phyloP scores from a whole-genome alignment of 2,888 invertebrate species.

The Megalurothrips usitatus region DNA sequence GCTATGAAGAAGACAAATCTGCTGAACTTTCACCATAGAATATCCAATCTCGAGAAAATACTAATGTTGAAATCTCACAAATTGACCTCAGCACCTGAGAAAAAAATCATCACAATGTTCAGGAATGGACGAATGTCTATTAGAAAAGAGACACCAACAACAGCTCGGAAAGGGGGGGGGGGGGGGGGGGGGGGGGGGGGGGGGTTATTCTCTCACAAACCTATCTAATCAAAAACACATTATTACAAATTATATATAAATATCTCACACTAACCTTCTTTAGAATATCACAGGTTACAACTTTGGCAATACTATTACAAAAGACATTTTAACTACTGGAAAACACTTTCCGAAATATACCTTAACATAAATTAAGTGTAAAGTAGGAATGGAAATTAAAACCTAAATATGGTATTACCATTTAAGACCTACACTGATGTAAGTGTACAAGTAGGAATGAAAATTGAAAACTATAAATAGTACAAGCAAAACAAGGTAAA shows the following conservation, averaged over 20 bases:
- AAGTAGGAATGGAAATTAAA: neutral
- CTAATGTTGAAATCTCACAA: neutral
- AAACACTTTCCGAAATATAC: neutral
- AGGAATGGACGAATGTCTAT: neutral
- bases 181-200: no score
- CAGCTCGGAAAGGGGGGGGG: neutral
- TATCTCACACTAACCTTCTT: neutral
- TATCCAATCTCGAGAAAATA: neutral
- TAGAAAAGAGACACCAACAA: neutral
- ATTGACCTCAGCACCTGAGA: neutral
- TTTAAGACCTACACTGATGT: neutral
- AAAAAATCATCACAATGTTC: neutral
- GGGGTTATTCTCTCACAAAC: no score
- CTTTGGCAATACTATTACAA: neutral
- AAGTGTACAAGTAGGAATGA: neutral
- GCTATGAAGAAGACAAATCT: no score
- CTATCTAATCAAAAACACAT: no score
- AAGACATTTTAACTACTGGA: neutral
- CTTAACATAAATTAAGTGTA: neutral
- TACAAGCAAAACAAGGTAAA: neutral
- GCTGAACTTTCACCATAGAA: no score
- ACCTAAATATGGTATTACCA: neutral
- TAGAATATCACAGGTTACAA: constrained; percentile 18
- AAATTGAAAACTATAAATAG: neutral
- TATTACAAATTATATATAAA: neutral